A percentile compares a stretch with the other conserved stretches of the same genome.
Conservation (phyloP, 2,797 vertebrate species). For the Ficedula albicollis region DNA sequence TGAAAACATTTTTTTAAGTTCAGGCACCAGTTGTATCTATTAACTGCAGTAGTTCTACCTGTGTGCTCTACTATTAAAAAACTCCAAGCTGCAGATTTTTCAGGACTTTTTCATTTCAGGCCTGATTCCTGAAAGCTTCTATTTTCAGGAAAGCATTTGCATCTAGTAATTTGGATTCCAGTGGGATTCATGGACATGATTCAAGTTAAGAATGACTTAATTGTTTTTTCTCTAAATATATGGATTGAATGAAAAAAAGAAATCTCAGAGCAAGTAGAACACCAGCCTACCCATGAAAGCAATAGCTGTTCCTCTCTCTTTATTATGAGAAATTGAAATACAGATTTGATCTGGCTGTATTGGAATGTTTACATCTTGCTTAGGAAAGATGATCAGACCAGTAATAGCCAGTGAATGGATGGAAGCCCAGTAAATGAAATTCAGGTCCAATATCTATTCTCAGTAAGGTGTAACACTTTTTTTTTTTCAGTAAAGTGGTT, state of each 20-base stretch:
- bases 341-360: not conserved
- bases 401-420: not conserved
- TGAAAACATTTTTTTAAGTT: not conserved
- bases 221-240: not conserved
- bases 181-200: not conserved
- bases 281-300: not conserved
- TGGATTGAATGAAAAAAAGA: not conserved
- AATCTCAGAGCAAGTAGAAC: not conserved
- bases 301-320: not conserved
- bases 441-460: not conserved
- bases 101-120: not conserved
- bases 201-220: not conserved
- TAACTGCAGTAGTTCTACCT: not conserved
- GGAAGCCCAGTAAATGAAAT: constrained; percentile 7
- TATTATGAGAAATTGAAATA: not conserved
- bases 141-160: constrained; percentile 14
- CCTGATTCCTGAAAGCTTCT: not conserved
- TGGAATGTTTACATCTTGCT: not conserved
- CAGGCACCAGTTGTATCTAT: not conserved
- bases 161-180: not conserved
- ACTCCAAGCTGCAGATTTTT: not conserved
- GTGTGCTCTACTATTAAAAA: not conserved
- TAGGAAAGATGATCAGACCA: not conserved
- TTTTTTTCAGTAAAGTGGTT: not conserved
- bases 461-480: not conserved